A percentile compares a stretch with the other conserved stretches of the same genome.
Conservation (phyloP, 2,888 invertebrate species). For the Agriopis marginaria region DNA sequence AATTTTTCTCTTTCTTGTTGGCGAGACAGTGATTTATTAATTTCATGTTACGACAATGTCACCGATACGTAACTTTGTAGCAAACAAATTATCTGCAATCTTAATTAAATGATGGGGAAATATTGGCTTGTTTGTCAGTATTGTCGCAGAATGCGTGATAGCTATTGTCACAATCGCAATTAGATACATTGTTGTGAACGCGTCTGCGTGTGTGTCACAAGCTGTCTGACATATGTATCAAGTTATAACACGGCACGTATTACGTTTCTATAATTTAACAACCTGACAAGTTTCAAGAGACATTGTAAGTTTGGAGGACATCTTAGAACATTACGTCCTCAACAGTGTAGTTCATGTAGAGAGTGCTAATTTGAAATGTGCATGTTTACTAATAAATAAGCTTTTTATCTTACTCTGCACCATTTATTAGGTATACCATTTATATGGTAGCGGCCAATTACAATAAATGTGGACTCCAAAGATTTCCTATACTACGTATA, state of each 20-base stretch:
- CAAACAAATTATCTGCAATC: too few relatives aligned
- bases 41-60: neutral
- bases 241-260: constrained; percentile 53
- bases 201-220: constrained; percentile 41
- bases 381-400: too few relatives aligned
- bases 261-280: constrained; percentile 53
- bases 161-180: neutral
- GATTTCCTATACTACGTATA: too few relatives aligned
- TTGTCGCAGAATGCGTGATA: constrained; percentile 33
- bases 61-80: neutral
- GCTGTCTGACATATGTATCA: constrained; percentile 48
- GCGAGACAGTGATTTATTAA: neutral
- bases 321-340: constrained; percentile 41
- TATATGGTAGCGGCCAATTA: too few relatives aligned
- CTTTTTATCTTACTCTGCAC: too few relatives aligned
- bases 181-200: constrained; percentile 38
- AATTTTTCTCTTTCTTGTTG: too few relatives aligned
- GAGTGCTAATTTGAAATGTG: too few relatives aligned
- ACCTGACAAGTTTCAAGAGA: constrained; percentile 47
- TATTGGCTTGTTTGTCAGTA: constrained; percentile 42
- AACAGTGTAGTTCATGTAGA: neutral
- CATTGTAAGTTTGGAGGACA: constrained; percentile 47
- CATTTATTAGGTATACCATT: too few relatives aligned
- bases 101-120: constrained; percentile 8
- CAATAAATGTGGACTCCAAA: too few relatives aligned